Percentiles rank a stretch among this genome's conserved stretches.
These are phyloP conservation scores for Epistrophella euchroma DNA, from an alignment of 2,888 invertebrate species.

Conservation along the genomic window DNA sequence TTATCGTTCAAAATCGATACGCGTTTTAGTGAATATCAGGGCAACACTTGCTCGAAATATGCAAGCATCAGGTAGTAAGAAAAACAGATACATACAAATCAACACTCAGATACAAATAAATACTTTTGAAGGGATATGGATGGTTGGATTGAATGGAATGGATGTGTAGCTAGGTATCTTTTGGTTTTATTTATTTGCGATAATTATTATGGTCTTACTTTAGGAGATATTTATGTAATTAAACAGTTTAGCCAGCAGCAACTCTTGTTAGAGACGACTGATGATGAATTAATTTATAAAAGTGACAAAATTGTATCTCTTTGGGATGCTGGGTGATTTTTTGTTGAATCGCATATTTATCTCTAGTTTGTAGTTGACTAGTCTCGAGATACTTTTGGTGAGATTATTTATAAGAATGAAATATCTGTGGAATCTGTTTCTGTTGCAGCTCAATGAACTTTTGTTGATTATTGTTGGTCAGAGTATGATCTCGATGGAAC, in stretches of 20 bases:
- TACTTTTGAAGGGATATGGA: conserved; percentile 12
- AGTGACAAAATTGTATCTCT: conserved; percentile 26
- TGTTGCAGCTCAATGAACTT: conserved; percentile 59
- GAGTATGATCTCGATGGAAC: not conserved
- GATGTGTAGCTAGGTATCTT: conserved; percentile 6
- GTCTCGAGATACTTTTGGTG: conserved; percentile 19
- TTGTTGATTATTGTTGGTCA: not conserved
- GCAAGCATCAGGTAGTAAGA: conserved; percentile 49
- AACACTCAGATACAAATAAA: not conserved
- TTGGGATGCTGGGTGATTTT: not conserved
- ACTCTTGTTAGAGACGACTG: conserved; percentile 30
- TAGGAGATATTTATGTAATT: conserved; percentile 50
- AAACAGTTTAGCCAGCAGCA: conserved; percentile 51
- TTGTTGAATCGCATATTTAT: not conserved
- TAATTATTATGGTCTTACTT: conserved; percentile 28
- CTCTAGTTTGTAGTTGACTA: conserved; percentile 1
- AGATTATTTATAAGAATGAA: too few species aligned
- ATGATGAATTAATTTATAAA: conserved; percentile 10
- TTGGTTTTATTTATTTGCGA: conserved; percentile 20
- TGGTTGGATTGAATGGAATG: not conserved
- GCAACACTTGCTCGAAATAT: conserved; percentile 50
- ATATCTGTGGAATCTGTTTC: conserved; percentile 2
- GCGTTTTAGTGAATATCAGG: conserved; percentile 57
- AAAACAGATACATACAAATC: conserved; percentile 30
- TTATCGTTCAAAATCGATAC: conserved; percentile 72